Base-by-base conservation (phyloP, 2,797 vertebrate genomes). In the Tapirus indicus region DNA sequence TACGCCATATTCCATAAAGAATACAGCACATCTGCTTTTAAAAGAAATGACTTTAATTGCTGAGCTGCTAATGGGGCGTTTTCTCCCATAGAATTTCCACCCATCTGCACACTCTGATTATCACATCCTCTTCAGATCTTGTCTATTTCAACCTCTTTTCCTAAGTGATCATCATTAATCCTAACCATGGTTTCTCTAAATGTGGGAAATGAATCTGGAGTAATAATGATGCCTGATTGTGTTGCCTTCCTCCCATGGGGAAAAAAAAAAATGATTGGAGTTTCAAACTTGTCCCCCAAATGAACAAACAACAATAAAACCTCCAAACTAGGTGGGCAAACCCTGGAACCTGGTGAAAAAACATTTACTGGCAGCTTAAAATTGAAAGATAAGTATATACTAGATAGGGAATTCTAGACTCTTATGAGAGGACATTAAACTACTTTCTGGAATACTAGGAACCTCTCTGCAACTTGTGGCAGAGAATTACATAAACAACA, bases 31-130 rank as follows among this genome's bases (percentile, higher is more conserved):
- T 98, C 98, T 98, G 98, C 97, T 98, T 96, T 98, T 98, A 97
- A 97, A 98, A 98, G 98, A 98, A 99, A 97, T 97, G 95, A 98
- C 88, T 98, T 98, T 98, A 99, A 99, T 98, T 98, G 98, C 98
- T 98, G 97, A 88, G 83, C 84, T 92, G 77, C 35, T 95, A 97
- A 98, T 98, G 98, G 98, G 96, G 96, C 93, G 56, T 98, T 98
- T 98, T 98, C 97, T 97, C 97, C 94, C 64, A 62, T 98, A 98
- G 97, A 98, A 97, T 98, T 98, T 98, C 97, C 97, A 98, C 91
- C 97, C 98, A 98, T 98, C 98, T 99, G 98, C 97, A 98, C 96
- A 96, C 97, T 97, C 94, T 80, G 95, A 98, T 98, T 98, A 97
- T 97, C 86, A 90, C 96, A 97, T 96, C 94, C 97, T 98, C 97